A percentile compares a stretch with the other conserved stretches of the same genome.
These are phyloP conservation scores for Monopis laevigella DNA, from an alignment of 2,888 invertebrate genomes.

Conservation along the genomic window DNA sequence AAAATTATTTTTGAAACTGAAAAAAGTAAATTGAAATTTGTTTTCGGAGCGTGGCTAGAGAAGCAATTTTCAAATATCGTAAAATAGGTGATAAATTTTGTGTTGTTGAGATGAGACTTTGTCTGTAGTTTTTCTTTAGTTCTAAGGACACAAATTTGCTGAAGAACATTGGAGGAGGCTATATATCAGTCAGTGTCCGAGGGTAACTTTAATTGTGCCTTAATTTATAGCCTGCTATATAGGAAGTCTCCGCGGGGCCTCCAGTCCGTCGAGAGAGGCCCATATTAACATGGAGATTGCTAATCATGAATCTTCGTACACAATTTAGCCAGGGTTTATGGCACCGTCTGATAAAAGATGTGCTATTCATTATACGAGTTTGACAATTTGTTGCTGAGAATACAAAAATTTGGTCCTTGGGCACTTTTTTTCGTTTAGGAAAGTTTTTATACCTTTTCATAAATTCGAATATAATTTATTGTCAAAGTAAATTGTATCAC, in stretches of 20 bases:
- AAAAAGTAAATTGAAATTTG: slow-evolving; percentile 4
- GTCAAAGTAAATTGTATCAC: no score
- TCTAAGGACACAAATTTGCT: slow-evolving; percentile 25
- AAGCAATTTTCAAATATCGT: slow-evolving; percentile 1
- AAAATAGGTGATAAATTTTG: slow-evolving; percentile 7
- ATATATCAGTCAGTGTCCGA: slow-evolving; percentile 60
- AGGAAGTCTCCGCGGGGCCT: slow-evolving; percentile 4
- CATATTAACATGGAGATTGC: slow-evolving; percentile 12
- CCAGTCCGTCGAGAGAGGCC: background rate
- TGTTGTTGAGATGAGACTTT: slow-evolving; percentile 1
- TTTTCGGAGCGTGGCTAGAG: slow-evolving; percentile 1
- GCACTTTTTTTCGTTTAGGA: no score
- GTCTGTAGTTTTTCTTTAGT: slow-evolving; percentile 3
- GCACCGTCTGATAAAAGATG: no score
- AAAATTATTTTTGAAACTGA: background rate
- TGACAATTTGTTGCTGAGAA: no score
- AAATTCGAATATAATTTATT: no score
- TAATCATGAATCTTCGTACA: slow-evolving; percentile 7
- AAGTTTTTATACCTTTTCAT: no score
- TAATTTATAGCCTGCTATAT: slow-evolving; percentile 40
- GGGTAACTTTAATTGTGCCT: slow-evolving; percentile 50
- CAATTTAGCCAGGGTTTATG: no score
- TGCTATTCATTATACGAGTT: no score
- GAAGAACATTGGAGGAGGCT: slow-evolving; percentile 36
- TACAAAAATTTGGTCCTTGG: no score